phyloP scores from a whole-genome alignment of 2,888 invertebrate genomes.

The Aporophyla nigra region DNA sequence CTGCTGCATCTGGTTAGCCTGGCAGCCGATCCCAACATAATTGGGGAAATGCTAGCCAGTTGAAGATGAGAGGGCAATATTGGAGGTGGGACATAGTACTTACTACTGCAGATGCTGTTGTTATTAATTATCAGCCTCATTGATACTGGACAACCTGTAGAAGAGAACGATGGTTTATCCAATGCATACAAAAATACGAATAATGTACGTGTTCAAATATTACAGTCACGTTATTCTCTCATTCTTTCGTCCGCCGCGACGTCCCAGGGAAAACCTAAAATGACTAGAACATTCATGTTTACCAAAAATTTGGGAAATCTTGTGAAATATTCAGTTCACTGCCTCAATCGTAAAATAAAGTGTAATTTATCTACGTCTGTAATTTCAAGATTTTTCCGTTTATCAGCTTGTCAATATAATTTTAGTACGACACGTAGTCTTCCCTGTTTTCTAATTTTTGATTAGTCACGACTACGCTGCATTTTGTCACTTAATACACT shows the following conservation, averaged over 20 bases:
- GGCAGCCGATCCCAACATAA: no score
- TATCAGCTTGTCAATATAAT: slow-evolving; percentile 38
- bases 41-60: no score
- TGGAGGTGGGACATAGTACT: not conserved
- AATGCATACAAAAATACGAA: not conserved
- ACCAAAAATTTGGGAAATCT: slow-evolving; percentile 12
- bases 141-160: not conserved
- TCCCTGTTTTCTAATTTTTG: slow-evolving; percentile 20
- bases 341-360: not conserved
- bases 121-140: not conserved
- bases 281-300: not conserved
- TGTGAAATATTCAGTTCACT: slow-evolving; percentile 8
- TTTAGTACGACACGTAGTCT: slow-evolving; percentile 3
- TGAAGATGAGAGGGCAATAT: no score
- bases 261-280: slow-evolving; percentile 12
- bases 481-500: not conserved
- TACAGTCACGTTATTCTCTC: no score
- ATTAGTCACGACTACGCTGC: slow-evolving; percentile 9
- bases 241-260: not conserved
- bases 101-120: not conserved
- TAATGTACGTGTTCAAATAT: not conserved
- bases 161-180: not conserved
- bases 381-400: slow-evolving; percentile 10
- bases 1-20: no score
- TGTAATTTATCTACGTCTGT: not conserved